phyloP scores from a whole-genome alignment of 92 coral and sea anemone genomes.

The Scolanthus callimorphus region DNA sequence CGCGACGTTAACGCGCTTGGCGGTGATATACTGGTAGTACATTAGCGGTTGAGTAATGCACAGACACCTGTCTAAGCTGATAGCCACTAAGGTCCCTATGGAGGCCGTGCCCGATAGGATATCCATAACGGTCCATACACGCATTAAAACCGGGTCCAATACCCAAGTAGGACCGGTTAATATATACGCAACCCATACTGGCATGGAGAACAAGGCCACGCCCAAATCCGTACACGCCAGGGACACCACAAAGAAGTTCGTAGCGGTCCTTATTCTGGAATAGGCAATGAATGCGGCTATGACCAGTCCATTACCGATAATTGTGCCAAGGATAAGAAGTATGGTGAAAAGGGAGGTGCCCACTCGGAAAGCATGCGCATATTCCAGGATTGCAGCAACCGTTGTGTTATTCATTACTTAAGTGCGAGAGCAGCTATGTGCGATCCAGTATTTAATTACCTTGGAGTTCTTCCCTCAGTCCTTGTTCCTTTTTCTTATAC shows the following conservation, averaged over 20 bases:
- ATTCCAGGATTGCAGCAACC: not conserved
- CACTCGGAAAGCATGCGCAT: conserved; percentile 36
- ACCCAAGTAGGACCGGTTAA: conserved; percentile 71
- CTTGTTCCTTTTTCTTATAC: too few relatives aligned
- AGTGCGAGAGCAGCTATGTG: too few relatives aligned
- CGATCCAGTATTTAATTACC: too few relatives aligned
- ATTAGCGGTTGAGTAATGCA: conserved; percentile 55
- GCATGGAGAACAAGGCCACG: conserved; percentile 78
- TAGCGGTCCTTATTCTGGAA: conserved; percentile 46
- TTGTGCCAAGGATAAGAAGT: conserved; percentile 47
- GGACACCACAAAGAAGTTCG: conserved; percentile 74
- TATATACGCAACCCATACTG: conserved; percentile 66
- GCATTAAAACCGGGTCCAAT: conserved; percentile 16
- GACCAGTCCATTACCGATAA: conserved; percentile 63
- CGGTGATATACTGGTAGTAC: conserved; percentile 51
- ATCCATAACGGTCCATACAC: conserved; percentile 77
- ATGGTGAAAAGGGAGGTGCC: conserved; percentile 47
- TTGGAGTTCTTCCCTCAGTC: too few relatives aligned
- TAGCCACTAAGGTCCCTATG: conserved; percentile 71
- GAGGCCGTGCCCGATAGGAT: conserved; percentile 80
- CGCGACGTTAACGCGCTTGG: conserved; percentile 21
- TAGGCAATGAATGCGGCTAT: conserved; percentile 50
- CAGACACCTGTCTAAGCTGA: conserved; percentile 75
- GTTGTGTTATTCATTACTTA: conserved; percentile 33
- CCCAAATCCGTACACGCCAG: conserved; percentile 76